A percentile compares a stretch with the other conserved stretches of the same genome.
phyloP scores from a whole-genome alignment of 2,797 vertebrate genomes.

The Ctenopoma multispine region DNA sequence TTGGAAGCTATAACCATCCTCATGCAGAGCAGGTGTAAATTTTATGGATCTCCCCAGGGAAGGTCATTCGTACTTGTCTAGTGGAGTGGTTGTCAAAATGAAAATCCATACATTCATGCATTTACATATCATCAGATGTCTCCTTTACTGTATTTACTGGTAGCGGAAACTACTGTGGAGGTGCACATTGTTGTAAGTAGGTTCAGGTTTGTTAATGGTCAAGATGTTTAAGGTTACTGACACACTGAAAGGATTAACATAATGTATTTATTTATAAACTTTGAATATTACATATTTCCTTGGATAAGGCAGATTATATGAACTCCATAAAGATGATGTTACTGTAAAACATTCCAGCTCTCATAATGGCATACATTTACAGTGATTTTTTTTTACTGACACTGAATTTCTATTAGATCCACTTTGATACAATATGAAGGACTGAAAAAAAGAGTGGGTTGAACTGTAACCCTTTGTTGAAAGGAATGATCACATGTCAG shows the following conservation, averaged over 20 bases:
- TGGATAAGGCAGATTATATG: slow-evolving; percentile 77
- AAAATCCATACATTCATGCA: slow-evolving; percentile 27
- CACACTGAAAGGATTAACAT: slow-evolving; percentile 60
- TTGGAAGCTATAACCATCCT: not conserved
- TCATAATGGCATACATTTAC: slow-evolving; percentile 73
- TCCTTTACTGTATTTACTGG: not conserved
- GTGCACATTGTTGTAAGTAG: not conserved
- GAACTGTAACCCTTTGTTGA: slow-evolving; percentile 51
- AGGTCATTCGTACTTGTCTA: slow-evolving; percentile 29
- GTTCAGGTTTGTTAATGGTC: not conserved
- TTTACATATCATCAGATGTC: slow-evolving; percentile 25
- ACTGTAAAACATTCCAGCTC: slow-evolving; percentile 77
- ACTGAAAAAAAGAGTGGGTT: slow-evolving; percentile 51
- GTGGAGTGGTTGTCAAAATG: not conserved
- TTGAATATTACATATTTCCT: slow-evolving; percentile 71
- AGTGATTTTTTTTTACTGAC: slow-evolving; percentile 64
- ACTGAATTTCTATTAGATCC: slow-evolving; percentile 65
- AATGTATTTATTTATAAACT: slow-evolving; percentile 79
- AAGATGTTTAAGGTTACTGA: slow-evolving; percentile 20
- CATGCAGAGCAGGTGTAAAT: not conserved
- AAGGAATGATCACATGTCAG: slow-evolving; percentile 79
- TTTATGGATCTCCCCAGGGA: slow-evolving; percentile 4
- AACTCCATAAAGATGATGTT: slow-evolving; percentile 73
- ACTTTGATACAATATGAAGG: slow-evolving; percentile 64
- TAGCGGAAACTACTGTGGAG: not conserved